Evolutionary conservation across 2,888 invertebrate genomes (phyloP), one percentile per base, ranked within the genome.

Genomic region (Dendrolimus pini): DNA sequence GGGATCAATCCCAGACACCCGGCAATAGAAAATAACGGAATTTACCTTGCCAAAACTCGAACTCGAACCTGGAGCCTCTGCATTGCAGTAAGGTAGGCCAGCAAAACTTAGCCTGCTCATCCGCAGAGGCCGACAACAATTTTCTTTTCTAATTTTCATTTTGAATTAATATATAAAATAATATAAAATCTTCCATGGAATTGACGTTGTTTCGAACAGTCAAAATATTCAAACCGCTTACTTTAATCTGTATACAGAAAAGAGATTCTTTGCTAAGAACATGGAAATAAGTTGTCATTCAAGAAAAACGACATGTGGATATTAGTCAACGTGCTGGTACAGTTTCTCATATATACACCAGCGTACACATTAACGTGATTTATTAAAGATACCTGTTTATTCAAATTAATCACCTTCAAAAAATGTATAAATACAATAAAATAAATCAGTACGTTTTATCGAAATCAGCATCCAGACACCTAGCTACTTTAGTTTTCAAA

Each of bases 401-500:
- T 10, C 47, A 47, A 47, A 47, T 47, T 47, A 47, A 47, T 47
- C 47, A 47, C 0, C 12, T 47, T 59, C 55, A 54, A 55, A 47
- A 55, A 41, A 59, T 53, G 8, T 42, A 54, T 52, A 57, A 56
- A 59, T 42, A 55, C 52, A 57, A 47, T 52, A 54, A 65, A 65
- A 59, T 70, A 67, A 69, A 63, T 68, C 67, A 66, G 58, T 62
- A 70, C 68, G 68, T 75, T 74, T 72, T 68, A 68, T 65, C 59
- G 64, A 70, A 75, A 75, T 73, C 69, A 62, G 74, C 80, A 65
- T 72, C 75, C 82, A 89, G 87, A 85, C 89, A 75, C 69, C 3
- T 71, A 65, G 67, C 88, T 88, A 70, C 73, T 90, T 89, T 86
- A 85, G 83, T 73, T 88, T 88, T 85, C 70, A 88, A 87, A 90